A percentile compares a stretch with the other conserved stretches of the same genome.
Evolutionary conservation across 2,113 vertebrate genomes (phyloP).

Genomic region (Lasiurus borealis): DNA sequence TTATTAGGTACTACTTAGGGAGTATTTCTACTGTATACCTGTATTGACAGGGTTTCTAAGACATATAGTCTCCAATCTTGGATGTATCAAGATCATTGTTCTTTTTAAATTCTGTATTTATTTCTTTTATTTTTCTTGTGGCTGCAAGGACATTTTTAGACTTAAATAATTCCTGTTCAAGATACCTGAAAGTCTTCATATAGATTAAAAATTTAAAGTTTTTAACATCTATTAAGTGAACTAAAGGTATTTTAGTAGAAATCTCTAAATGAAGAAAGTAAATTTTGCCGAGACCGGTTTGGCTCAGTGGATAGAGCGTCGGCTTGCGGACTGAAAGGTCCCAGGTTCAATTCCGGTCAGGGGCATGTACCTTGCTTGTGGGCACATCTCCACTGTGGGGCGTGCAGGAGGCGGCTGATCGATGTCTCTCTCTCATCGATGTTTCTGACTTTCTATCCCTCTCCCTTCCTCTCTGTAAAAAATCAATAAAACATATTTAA

Average conservation of each 20-base stretch:
- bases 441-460: too few relatives aligned
- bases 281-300: not conserved
- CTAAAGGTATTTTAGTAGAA: constrained; percentile 2
- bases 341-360: too few relatives aligned
- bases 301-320: too few relatives aligned
- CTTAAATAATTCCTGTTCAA: constrained; percentile 38
- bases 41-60: constrained; percentile 42
- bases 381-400: too few relatives aligned
- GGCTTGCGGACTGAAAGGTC: too few relatives aligned
- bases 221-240: constrained; percentile 42
- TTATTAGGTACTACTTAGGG: constrained; percentile 46
- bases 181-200: constrained; percentile 23
- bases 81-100: not conserved
- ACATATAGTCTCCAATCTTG: not conserved
- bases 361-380: too few relatives aligned
- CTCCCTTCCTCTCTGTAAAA: too few relatives aligned
- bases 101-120: constrained; percentile 31
- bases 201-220: constrained; percentile 47
- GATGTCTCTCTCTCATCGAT: too few relatives aligned
- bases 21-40: constrained; percentile 6
- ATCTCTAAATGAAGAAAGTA: constrained; percentile 44
- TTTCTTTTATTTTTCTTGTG: constrained; percentile 17
- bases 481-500: too few relatives aligned
- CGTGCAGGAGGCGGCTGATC: too few relatives aligned
- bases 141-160: constrained; percentile 48